Conservation (phyloP, 2,113 vertebrate genomes). For the Amphilophus citrinellus region DNA sequence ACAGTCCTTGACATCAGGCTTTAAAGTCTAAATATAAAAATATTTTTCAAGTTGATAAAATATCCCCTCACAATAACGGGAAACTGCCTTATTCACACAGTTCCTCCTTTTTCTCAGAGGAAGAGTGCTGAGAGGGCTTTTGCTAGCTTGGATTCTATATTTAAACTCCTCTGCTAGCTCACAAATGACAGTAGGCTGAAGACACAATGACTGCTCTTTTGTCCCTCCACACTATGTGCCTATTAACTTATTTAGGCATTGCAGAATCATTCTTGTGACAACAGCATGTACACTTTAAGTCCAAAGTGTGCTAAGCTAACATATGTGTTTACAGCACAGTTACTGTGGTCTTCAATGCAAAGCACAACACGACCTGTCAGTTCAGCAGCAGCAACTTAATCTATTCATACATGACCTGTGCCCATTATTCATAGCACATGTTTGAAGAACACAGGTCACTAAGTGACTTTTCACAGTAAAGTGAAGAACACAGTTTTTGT, state of each 20-base stretch:
- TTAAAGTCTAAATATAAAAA: not conserved
- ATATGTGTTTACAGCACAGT: not conserved
- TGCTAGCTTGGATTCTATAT: slow-evolving; percentile 34
- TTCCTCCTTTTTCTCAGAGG: slow-evolving; percentile 69
- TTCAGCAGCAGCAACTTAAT: not conserved
- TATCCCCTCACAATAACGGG: slow-evolving; percentile 48
- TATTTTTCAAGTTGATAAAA: not conserved
- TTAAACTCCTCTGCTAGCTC: slow-evolving; percentile 31
- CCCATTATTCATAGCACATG: not conserved
- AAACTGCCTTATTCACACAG: slow-evolving; percentile 60
- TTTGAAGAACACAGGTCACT: not conserved
- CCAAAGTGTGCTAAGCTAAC: not conserved
- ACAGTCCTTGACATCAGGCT: not conserved
- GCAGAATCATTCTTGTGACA: not conserved
- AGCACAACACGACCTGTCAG: not conserved
- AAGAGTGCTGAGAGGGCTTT: slow-evolving; percentile 39
- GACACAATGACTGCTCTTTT: slow-evolving; percentile 24
- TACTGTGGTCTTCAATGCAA: slow-evolving; percentile 5
- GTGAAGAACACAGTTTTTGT: not conserved
- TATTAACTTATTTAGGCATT: not conserved
- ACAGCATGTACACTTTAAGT: not conserved
- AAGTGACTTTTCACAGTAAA: not conserved
- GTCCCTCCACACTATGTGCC: not conserved
- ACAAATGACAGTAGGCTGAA: not conserved
- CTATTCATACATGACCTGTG: not conserved